Conservation (phyloP, 2,113 vertebrate species). For the Zeus faber region DNA sequence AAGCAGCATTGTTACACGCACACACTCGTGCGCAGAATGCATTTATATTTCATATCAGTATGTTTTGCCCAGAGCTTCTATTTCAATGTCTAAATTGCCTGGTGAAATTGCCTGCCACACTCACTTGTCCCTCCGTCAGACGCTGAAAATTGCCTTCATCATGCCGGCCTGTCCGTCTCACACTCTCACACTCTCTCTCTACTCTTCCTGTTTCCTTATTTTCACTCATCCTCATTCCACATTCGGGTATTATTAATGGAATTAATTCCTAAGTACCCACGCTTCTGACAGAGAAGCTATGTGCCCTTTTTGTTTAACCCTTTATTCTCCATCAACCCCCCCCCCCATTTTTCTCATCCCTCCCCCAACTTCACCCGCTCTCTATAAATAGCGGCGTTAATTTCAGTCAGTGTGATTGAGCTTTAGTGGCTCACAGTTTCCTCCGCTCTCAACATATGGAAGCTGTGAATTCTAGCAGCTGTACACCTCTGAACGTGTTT, state of each 20-base stretch:
- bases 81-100: slow-evolving; percentile 52
- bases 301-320: slow-evolving; percentile 45
- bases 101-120: slow-evolving; percentile 39
- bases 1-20: slow-evolving; percentile 39
- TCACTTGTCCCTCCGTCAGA: slow-evolving; percentile 30
- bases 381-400: slow-evolving; percentile 75
- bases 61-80: slow-evolving; percentile 56
- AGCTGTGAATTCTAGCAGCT: slow-evolving; percentile 70
- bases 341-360: neutral
- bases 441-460: slow-evolving; percentile 45
- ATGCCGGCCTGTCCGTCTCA: slow-evolving; percentile 12
- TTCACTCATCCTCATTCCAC: slow-evolving; percentile 35
- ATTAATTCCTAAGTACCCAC: slow-evolving; percentile 60
- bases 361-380: slow-evolving; percentile 22
- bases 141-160: slow-evolving; percentile 36
- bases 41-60: slow-evolving; percentile 51
- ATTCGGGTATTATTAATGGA: slow-evolving; percentile 54
- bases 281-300: slow-evolving; percentile 33
- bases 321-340: neutral
- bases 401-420: slow-evolving; percentile 69
- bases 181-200: slow-evolving; percentile 17
- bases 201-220: slow-evolving; percentile 1
- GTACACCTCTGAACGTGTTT: slow-evolving; percentile 44
- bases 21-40: slow-evolving; percentile 22
- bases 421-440: slow-evolving; percentile 50